These are phyloP conservation scores for Dyspetes luteomarginatus DNA, from an alignment of 2,888 invertebrate species.

Conservation along the genomic window DNA sequence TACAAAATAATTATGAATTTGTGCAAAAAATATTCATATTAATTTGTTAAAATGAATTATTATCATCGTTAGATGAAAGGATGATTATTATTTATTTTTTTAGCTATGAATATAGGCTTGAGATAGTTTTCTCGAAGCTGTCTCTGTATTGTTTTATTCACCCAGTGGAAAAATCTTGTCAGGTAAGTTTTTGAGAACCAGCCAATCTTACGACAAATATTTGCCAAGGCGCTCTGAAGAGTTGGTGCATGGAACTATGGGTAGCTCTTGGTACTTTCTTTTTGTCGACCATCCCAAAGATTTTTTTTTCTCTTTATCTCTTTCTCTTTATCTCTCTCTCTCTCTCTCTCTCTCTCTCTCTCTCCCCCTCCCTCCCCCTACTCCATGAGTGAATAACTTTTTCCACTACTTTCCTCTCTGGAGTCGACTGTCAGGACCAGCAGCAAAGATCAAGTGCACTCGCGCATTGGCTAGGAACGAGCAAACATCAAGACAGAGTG, in stretches of 20 bases:
- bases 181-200: conserved; percentile 17
- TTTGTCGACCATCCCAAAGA: conserved; percentile 41
- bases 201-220: conserved; percentile 55
- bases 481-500: conserved; percentile 41
- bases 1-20: too few species aligned
- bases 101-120: too few species aligned
- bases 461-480: conserved; percentile 35
- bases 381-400: conserved; percentile 58
- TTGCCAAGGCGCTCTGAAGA: conserved; percentile 19
- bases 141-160: conserved; percentile 29
- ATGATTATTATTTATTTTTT: too few species aligned
- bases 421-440: conserved; percentile 61
- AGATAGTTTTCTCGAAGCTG: neutral
- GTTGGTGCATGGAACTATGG: conserved; percentile 8
- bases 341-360: conserved; percentile 1
- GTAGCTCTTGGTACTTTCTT: conserved; percentile 47
- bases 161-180: neutral
- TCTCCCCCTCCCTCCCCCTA: neutral
- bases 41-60: too few species aligned
- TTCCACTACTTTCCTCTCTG: conserved; percentile 51
- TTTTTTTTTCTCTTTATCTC: neutral
- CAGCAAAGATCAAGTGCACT: conserved; percentile 59
- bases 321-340: neutral
- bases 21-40: too few species aligned
- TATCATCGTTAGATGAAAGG: too few species aligned